Conservation (phyloP, 1,140 invertebrate genomes). For the Hirudo medicinalis region DNA sequence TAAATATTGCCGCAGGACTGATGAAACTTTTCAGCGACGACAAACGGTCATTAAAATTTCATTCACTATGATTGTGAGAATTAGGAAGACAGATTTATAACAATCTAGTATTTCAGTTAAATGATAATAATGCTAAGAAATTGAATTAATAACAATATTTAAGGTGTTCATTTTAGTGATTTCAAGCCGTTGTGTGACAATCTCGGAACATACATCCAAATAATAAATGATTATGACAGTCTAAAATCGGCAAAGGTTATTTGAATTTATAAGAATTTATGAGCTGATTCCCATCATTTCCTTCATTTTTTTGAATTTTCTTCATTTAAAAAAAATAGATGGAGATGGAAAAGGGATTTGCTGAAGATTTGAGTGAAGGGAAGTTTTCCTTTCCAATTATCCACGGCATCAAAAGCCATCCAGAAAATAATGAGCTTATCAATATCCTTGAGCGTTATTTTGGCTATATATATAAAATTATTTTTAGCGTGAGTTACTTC, state of each 20-base stretch:
- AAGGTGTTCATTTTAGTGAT: conserved; percentile 45
- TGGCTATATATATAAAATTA: too few species aligned
- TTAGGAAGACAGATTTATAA: too few species aligned
- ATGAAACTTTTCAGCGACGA: conserved; percentile 88
- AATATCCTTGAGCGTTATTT: conserved; percentile 53
- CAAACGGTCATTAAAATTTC: conserved; percentile 43
- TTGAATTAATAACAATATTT: not conserved
- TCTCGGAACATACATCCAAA: conserved; percentile 85
- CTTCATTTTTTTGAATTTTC: conserved; percentile 24
- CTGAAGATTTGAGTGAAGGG: conserved; percentile 91
- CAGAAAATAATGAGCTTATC: conserved; percentile 70
- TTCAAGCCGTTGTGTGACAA: conserved; percentile 68
- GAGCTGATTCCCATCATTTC: too few species aligned
- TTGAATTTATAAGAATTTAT: too few species aligned
- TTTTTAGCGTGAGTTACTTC: not conserved
- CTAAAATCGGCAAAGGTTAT: conserved; percentile 64
- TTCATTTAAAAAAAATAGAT: conserved; percentile 68
- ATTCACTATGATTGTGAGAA: not conserved
- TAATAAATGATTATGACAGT: conserved; percentile 88
- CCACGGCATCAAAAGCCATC: conserved; percentile 63
- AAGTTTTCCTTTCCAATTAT: conserved; percentile 96
- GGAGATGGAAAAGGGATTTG: conserved; percentile 82
- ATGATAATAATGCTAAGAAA: not conserved
- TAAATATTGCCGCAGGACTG: conserved; percentile 77
- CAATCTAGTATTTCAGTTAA: not conserved